Base-by-base conservation (phyloP, 1,140 invertebrate genomes). In the Hycleus phaleratus region DNA sequence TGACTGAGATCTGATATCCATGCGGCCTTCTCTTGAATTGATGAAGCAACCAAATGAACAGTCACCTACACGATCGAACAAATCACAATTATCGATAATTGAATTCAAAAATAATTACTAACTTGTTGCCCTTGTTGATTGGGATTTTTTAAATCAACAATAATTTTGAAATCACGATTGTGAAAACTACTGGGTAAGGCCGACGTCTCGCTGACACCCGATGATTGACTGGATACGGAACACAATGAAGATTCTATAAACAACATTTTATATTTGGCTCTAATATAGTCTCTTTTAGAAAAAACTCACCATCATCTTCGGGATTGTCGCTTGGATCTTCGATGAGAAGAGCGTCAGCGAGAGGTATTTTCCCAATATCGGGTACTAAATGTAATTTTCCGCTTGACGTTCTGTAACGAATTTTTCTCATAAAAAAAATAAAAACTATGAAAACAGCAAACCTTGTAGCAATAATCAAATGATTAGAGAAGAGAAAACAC, bases 1-100 rank as follows among this genome's bases (percentile, higher is more conserved):
- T 95, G 83, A 58, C 87, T 90, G 54, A 97, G 90, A 71, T 97
- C 93, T 65, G 88, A 91, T 60, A 93, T 93, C 93, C 93, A 97
- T 2, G 91, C 92, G 7, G 91, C 87, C 75, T 96, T 97, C 68
- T 96, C 93, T 76, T 95, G 86, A 46, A 86, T 79, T 3, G 87
- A 88, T 10, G 88, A 83, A 26, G 90, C 88, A 43, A 91, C 70
- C 43, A 97, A 76, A 74, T 92, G 91, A 24, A 94, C 82, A 6
- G 78, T 79, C 4, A 82, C 69, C 58, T 81, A 77, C 43, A 42
- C 54, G 52, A 47, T 46, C 8, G 26, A 10, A n/a, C 38, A 47
- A 62, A 53, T 46, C 44, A 49, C 24, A 51, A 24, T 24, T 11
- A 51, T 25, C 38, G 18, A 5, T 26, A 18, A 18, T 38, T 18